Conservation (phyloP, 2,888 invertebrate species). For the Heliconius hortense region DNA sequence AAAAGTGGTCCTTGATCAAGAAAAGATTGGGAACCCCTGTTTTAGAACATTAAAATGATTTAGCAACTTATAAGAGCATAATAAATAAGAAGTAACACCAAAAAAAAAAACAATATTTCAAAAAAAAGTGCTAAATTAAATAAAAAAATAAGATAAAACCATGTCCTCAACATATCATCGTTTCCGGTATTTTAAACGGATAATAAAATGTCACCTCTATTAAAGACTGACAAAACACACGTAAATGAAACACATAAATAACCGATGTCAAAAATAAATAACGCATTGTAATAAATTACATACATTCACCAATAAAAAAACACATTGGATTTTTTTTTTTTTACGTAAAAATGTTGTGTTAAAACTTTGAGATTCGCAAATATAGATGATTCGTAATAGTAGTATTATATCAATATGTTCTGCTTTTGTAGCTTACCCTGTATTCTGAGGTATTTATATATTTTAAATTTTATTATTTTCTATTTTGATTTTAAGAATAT, state of each 20-base stretch:
- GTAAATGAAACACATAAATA: conserved; percentile 41
- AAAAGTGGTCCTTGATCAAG: no score
- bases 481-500: no score
- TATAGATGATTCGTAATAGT: neutral
- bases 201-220: conserved; percentile 34
- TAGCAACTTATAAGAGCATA: no score
- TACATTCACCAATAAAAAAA: conserved; percentile 28
- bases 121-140: neutral
- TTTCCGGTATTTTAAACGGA: conserved; percentile 25
- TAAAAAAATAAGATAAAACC: neutral
- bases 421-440: no score
- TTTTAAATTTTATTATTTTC: no score
- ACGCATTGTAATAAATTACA: conserved; percentile 46
- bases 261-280: conserved; percentile 36
- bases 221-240: conserved; percentile 33
- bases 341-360: neutral
- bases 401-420: neutral
- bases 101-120: no score
- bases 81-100: no score
- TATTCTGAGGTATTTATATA: no score
- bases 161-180: conserved; percentile 26
- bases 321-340: conserved; percentile 26
- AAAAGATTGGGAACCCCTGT: no score
- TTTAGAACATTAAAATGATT: no score
- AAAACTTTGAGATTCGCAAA: neutral